A percentile compares a stretch with the other conserved stretches of the same genome.
phyloP scores from a whole-genome alignment of 1,140 invertebrate genomes.

The Drosophila ambigua region DNA sequence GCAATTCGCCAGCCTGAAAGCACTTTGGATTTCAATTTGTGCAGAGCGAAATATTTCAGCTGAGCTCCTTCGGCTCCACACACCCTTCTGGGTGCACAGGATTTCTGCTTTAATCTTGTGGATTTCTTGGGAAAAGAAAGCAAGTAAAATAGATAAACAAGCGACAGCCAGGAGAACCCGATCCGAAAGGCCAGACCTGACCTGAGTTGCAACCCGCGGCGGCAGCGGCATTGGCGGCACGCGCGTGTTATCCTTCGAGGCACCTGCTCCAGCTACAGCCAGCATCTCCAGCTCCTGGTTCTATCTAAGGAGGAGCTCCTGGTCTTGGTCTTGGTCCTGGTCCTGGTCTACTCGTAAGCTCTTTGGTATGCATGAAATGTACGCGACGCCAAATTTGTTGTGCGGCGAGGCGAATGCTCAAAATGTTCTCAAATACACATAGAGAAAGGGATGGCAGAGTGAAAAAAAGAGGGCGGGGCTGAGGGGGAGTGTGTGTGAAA shows the following conservation, averaged over 20 bases:
- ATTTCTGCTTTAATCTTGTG: constrained; percentile 72
- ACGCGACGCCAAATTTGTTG: constrained; percentile 80
- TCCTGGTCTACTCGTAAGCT: constrained; percentile 45
- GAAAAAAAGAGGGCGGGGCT: too few relatives aligned
- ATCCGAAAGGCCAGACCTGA: constrained; percentile 24
- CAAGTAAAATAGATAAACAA: constrained; percentile 79
- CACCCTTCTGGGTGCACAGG: constrained; percentile 23
- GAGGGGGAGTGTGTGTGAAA: not conserved
- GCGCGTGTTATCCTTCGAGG: constrained; percentile 74
- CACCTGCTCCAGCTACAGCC: constrained; percentile 57
- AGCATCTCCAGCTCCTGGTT: constrained; percentile 2
- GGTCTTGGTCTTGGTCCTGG: too few relatives aligned
- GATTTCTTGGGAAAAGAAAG: constrained; percentile 68
- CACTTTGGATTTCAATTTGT: constrained; percentile 83
- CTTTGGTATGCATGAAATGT: constrained; percentile 82
- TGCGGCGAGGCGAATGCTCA: constrained; percentile 81
- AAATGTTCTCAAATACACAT: constrained; percentile 60
- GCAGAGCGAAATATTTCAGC: constrained; percentile 79
- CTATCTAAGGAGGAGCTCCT: not conserved
- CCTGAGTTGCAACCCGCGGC: constrained; percentile 47
- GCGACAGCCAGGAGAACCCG: constrained; percentile 41
- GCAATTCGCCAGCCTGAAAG: constrained; percentile 65
- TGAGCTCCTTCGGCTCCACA: constrained; percentile 55
- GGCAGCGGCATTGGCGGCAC: constrained; percentile 37
- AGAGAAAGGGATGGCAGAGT: constrained; percentile 7